Evolutionary conservation across 2,888 invertebrate genomes (phyloP), one percentile per base, ranked within the genome.

Genomic region (Eupithecia inturbata): DNA sequence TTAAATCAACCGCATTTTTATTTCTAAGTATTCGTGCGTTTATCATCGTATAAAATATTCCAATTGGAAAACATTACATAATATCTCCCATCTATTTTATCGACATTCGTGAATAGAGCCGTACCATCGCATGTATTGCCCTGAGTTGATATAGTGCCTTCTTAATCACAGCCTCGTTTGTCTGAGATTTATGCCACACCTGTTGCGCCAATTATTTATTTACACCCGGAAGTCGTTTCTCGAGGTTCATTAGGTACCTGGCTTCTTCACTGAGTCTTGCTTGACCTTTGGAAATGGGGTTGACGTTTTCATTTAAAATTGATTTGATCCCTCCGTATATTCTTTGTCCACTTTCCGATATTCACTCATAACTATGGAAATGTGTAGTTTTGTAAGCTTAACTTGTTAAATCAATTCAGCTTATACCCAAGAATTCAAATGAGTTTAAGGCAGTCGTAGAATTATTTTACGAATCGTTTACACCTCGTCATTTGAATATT

Each of bases 181-280:
- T 89, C 82, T 81, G 84, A 91, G 91, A 92, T 92, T 92, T 92
- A 92, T 93, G 87, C 82, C 85, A 87, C 91, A 93, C 92, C 91
- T 92, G 92, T 93, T 92, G 91, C 87, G 90, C 90, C 90, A 92
- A 92, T 75, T 75, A 75, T 91, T 92, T 90, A 91, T 91, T 92
- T 90, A 91, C 91, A 89, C 90, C 91, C 88, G 87, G 89, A 90
- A 91, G 89, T 89, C 84, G 88, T 92, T 89, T 83, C 84, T 90
- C 85, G 72, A 70, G 63, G 67, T 70, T 75, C 70, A 72, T 72
- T 75, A n/a, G n/a, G n/a, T n/a, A 72, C 53, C 22, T n/a, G 28
- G 36, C 26, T 36, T 74, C 53, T 75, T 66, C 39, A 39, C 64
- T 12, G 33, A 33, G 14, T 39, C 66, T 64, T 66, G 63, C 66